Evolutionary conservation across 2,797 vertebrate species (phyloP), one percentile per base, ranked within the genome.

Genomic region (Caiman crocodilus): DNA sequence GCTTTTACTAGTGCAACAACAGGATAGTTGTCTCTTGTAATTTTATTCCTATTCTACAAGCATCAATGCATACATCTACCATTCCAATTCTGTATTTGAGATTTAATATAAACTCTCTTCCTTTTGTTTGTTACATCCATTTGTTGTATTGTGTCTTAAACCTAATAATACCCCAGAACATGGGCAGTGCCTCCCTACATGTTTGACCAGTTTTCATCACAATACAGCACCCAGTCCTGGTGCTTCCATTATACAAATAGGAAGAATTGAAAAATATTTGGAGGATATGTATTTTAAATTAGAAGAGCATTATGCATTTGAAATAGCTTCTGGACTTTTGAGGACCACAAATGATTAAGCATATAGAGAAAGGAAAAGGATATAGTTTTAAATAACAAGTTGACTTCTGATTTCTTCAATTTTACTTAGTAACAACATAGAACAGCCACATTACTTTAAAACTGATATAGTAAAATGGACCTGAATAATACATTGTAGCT

Each of bases 401-500:
- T 92, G 69, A 42, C 79, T 90, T 75, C 57, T 87, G 58, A 67
- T 64, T 77, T 0, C 18, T 14, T 57, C 71, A n/a, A 58, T 96
- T 97, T 98, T 97, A 97, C 89, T 97, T 97, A 85, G 96, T 92
- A 94, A 94, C 88, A 96, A 91, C 15, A 74, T 89, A 93, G 98
- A 98, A 94, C 92, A 98, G 97, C 97, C 97, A 97, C 96, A 96
- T 97, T 98, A 98, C 97, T 98, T 98, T 97, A 98, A 98, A 98
- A 98, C 94, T 97, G 97, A 98, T 98, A 98, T 98, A 97, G 97
- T 98, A 98, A 98, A 98, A 98, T 98, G 97, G 97, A 97, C 97
- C 95, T 99, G 98, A 99, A 99, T 99, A 99, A 99, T 99, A 98
- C 98, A 99, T 99, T 97, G 98, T 98, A 97, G 97, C 97, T 97